Evolutionary conservation across 2,113 vertebrate species (phyloP).

Genomic region (Pogonocichla stellata): DNA sequence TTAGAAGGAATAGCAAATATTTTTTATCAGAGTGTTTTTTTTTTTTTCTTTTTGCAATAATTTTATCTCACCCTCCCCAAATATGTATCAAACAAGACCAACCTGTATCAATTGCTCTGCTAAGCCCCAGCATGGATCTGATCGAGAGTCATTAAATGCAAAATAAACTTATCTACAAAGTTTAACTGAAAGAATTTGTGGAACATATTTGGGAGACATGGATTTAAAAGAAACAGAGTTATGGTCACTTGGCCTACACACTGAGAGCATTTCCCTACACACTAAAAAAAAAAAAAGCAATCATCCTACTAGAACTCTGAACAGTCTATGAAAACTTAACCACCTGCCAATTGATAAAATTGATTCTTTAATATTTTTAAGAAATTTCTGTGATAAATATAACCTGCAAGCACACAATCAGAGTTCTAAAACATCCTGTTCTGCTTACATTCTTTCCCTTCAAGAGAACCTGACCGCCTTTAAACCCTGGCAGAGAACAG

Average conservation of each 20-base stretch:
- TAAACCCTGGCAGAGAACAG: not conserved
- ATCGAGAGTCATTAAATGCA: not conserved
- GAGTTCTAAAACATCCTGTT: not conserved
- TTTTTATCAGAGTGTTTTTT: not conserved
- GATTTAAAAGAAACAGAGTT: not conserved
- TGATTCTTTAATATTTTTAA: not conserved
- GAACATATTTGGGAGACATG: not conserved
- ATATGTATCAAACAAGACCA: not conserved
- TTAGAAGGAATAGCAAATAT: not conserved
- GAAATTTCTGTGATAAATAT: not conserved
- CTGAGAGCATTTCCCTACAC: not conserved
- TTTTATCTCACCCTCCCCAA: not conserved
- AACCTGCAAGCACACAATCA: not conserved
- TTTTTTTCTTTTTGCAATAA: not conserved
- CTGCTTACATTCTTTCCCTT: not conserved
- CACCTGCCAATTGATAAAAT: not conserved
- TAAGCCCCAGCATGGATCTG: not conserved
- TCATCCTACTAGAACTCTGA: not conserved
- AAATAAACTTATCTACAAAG: not conserved
- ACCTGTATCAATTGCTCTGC: not conserved
- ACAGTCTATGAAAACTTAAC: not conserved
- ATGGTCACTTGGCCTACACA: not conserved
- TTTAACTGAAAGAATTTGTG: not conserved
- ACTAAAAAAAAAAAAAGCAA: not conserved
- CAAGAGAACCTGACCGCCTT: not conserved